These are phyloP conservation scores for Melanotaenia duboulayi DNA, from an alignment of 2,113 vertebrate genomes.

Conservation along the genomic window DNA sequence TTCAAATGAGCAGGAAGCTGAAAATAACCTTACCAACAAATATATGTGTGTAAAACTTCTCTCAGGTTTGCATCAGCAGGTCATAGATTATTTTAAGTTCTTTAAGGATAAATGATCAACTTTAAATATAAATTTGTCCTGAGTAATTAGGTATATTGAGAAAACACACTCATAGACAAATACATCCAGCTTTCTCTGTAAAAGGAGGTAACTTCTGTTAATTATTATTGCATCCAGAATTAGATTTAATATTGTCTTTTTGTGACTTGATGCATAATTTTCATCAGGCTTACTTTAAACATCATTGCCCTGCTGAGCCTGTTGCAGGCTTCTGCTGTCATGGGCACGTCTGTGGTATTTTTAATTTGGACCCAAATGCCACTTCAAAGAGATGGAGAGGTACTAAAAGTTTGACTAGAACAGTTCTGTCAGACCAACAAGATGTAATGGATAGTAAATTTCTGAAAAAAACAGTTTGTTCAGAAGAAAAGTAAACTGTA, in stretches of 20 bases:
- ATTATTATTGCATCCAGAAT: too few species aligned
- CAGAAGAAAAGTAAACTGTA: too few species aligned
- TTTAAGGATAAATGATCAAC: too few species aligned
- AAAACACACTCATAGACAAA: neutral
- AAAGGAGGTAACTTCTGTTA: too few species aligned
- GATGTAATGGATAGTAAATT: too few species aligned
- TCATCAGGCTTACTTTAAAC: constrained; percentile 19
- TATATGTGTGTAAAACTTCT: neutral
- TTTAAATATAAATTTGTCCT: neutral
- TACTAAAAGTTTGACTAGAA: constrained; percentile 30
- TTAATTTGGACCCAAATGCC: constrained; percentile 47
- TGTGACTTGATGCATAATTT: neutral
- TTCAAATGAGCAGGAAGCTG: constrained; percentile 23
- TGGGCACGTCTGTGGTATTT: constrained; percentile 47
- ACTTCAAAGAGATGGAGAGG: constrained; percentile 43
- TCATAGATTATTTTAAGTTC: constrained; percentile 4
- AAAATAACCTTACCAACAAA: constrained; percentile 1
- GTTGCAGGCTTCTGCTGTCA: constrained; percentile 9
- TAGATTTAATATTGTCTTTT: neutral
- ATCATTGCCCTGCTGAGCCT: constrained; percentile 20
- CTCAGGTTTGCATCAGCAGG: too few species aligned
- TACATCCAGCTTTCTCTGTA: neutral
- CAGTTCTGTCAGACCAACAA: constrained; percentile 22
- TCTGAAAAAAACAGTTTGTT: too few species aligned
- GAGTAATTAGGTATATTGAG: neutral